phyloP scores from a whole-genome alignment of 2,797 vertebrate genomes.

The Anisognathus igniventris region DNA sequence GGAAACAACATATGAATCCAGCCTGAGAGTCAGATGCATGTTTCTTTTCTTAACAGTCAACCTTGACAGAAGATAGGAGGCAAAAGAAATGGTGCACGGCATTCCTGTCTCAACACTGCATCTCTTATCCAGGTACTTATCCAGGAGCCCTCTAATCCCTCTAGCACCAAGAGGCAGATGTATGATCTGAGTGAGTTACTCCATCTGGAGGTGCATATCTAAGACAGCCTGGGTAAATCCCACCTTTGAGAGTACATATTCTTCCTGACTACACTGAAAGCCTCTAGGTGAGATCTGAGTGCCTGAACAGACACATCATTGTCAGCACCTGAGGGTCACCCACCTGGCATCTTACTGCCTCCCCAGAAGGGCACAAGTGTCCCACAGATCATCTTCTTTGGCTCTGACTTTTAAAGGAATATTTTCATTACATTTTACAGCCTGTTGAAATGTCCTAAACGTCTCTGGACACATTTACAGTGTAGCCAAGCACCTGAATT shows the following conservation, averaged over 20 bases:
- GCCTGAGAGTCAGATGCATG: background rate
- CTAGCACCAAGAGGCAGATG: background rate
- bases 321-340: background rate
- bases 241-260: background rate
- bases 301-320: background rate
- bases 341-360: background rate
- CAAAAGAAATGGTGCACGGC: background rate
- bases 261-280: background rate
- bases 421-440: background rate
- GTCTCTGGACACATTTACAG: background rate
- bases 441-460: background rate
- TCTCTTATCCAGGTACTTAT: background rate
- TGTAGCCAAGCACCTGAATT: background rate
- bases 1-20: background rate
- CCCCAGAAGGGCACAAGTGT: background rate
- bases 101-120: background rate
- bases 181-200: background rate
- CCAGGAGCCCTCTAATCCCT: background rate
- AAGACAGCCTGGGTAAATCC: background rate
- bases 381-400: background rate
- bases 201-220: background rate
- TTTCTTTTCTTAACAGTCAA: background rate
- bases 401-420: background rate
- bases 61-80: background rate
- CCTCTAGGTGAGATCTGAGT: background rate